Percentiles rank a stretch among this genome's conserved stretches.
Evolutionary conservation across 2,113 vertebrate species (phyloP).

Genomic region (Taxidea taxus): DNA sequence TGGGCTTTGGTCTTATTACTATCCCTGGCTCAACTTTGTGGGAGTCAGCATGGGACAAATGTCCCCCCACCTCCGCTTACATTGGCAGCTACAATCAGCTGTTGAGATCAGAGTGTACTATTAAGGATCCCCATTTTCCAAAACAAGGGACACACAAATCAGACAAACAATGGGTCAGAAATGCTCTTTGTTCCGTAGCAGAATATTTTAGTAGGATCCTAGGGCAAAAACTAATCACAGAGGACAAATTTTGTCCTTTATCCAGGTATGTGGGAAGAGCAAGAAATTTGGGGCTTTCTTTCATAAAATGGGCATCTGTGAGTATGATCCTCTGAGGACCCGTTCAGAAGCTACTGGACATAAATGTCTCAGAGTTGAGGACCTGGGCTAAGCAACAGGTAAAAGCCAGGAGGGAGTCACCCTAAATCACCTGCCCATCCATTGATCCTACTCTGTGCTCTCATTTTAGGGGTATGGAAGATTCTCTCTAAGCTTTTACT

Average conservation of each 20-base stretch:
- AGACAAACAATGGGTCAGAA: not conserved
- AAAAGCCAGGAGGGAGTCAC: not conserved
- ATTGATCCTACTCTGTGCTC: not conserved
- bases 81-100: not conserved
- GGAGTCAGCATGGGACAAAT: not conserved
- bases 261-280: not conserved
- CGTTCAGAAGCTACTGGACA: accelerated
- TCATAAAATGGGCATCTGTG: not conserved
- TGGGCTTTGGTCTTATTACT: not conserved
- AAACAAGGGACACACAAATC: not conserved
- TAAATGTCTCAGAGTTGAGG: not conserved
- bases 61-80: not conserved
- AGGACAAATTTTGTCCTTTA: not conserved
- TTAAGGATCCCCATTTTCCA: not conserved
- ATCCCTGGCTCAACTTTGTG: not conserved
- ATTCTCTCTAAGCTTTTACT: not conserved
- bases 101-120: not conserved
- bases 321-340: not conserved
- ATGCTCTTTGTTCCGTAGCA: not conserved
- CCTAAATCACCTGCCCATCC: not conserved
- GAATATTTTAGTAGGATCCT: not conserved
- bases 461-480: not conserved
- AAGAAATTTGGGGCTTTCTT: not conserved
- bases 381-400: not conserved
- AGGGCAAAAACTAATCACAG: not conserved